Evolutionary conservation across 2,113 vertebrate genomes (phyloP).

Genomic region (Epinephelus fuscoguttatus): DNA sequence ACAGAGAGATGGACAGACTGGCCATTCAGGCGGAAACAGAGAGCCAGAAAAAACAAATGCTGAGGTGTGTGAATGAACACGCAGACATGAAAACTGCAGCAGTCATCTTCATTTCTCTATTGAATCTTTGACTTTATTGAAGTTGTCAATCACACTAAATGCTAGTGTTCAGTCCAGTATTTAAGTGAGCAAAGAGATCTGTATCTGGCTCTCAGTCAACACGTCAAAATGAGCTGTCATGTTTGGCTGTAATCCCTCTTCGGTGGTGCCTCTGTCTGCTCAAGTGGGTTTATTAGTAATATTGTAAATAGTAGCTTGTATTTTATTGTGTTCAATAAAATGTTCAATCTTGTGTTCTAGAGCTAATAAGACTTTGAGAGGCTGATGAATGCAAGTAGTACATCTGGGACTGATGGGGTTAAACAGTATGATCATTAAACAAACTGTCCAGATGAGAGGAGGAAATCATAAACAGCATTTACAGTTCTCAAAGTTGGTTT

Average conservation of each 20-base stretch:
- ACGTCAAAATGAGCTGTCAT: not conserved
- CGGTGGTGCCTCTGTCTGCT: not conserved
- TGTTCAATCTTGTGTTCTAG: no score
- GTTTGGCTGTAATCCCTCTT: not conserved
- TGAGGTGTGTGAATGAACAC: slow-evolving; percentile 84
- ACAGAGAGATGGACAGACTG: slow-evolving; percentile 91
- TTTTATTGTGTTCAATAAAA: not conserved
- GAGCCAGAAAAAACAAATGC: slow-evolving; percentile 92
- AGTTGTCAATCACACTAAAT: not conserved
- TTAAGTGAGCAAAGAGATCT: not conserved
- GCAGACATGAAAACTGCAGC: not conserved
- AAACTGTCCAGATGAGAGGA: not conserved
- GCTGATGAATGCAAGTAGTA: not conserved
- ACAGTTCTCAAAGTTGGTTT: not conserved
- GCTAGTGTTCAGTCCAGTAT: not conserved
- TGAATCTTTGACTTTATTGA: not conserved
- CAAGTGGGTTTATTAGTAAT: not conserved
- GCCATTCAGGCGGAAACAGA: slow-evolving; percentile 89
- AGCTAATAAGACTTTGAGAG: not conserved
- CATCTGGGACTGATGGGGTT: not conserved
- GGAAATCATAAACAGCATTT: not conserved
- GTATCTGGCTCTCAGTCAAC: not conserved
- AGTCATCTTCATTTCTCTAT: not conserved
- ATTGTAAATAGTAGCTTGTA: not conserved
- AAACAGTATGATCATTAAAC: not conserved